A percentile compares a stretch with the other conserved stretches of the same genome.
These are phyloP conservation scores for Emydura subglobosa DNA, from an alignment of 2,113 vertebrate species.

Conservation along the genomic window DNA sequence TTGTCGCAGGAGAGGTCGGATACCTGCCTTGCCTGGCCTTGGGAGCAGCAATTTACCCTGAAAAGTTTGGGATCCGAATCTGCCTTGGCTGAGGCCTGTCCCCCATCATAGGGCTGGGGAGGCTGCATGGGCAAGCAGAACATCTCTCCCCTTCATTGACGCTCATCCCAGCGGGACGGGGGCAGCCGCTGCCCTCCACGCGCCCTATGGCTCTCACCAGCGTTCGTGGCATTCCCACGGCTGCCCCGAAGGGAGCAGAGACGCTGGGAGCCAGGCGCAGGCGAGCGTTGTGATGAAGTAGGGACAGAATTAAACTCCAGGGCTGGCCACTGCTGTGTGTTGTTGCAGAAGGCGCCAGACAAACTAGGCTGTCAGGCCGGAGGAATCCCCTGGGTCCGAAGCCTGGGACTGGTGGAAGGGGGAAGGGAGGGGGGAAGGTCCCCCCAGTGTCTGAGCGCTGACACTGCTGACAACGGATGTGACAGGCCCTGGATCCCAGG, in stretches of 20 bases:
- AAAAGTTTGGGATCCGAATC: neutral
- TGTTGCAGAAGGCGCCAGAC: neutral
- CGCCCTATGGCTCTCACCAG: neutral
- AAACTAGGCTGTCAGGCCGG: neutral
- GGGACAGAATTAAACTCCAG: conserved; percentile 1
- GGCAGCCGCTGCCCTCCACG: neutral
- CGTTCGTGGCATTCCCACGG: accelerated
- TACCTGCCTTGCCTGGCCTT: neutral
- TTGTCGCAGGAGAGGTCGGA: neutral
- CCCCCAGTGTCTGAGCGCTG: neutral
- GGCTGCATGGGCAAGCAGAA: neutral
- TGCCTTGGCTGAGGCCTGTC: neutral
- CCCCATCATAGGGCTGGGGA: too few species aligned
- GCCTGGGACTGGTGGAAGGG: accelerated
- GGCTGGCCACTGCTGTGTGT: neutral
- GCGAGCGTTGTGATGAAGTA: neutral
- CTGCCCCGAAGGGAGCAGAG: accelerated
- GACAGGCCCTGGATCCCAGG: neutral
- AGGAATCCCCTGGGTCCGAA: neutral
- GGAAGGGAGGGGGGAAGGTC: too few species aligned
- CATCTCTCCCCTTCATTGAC: too few species aligned
- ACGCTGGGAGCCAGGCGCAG: accelerated
- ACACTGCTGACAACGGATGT: neutral
- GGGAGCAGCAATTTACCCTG: neutral
- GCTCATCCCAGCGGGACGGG: neutral